Conservation (phyloP, 2,888 invertebrate species). For the Alloplasta piceator region DNA sequence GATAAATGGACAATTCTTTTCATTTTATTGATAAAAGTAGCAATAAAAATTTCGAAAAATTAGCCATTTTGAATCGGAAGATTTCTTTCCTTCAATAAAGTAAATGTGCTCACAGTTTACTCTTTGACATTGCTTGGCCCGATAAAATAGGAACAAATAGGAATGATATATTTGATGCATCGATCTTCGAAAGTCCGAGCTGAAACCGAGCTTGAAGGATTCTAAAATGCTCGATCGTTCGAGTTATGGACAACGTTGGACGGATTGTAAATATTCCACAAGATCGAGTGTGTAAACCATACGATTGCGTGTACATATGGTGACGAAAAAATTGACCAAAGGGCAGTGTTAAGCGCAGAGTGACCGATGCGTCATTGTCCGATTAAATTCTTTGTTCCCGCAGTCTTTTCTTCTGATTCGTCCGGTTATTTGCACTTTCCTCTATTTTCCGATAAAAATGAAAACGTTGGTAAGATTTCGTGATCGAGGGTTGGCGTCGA, state of each 20-base stretch:
- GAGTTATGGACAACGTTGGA: constrained; percentile 6
- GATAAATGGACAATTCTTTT: too few relatives aligned
- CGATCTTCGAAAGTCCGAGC: constrained; percentile 23
- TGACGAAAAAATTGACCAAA: constrained; percentile 35
- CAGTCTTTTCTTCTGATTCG: neutral
- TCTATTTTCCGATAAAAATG: neutral
- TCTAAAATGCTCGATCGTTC: neutral
- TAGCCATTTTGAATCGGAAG: too few relatives aligned
- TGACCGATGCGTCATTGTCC: constrained; percentile 72
- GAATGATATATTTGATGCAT: constrained; percentile 1
- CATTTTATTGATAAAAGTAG: too few relatives aligned
- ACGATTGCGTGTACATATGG: neutral
- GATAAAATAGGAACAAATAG: too few relatives aligned
- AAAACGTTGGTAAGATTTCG: neutral
- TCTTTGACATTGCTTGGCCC: too few relatives aligned
- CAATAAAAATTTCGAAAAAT: too few relatives aligned
- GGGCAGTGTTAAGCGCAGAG: constrained; percentile 13
- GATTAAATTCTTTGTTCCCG: constrained; percentile 64
- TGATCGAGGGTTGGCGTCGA: too few relatives aligned
- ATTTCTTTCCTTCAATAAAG: too few relatives aligned
- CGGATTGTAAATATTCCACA: constrained; percentile 41
- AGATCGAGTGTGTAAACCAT: constrained; percentile 11
- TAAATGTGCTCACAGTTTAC: too few relatives aligned
- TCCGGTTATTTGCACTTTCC: constrained; percentile 4
- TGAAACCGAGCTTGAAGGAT: neutral